Base-by-base conservation (phyloP, 2,113 vertebrate species). In the Tamias sibiricus region DNA sequence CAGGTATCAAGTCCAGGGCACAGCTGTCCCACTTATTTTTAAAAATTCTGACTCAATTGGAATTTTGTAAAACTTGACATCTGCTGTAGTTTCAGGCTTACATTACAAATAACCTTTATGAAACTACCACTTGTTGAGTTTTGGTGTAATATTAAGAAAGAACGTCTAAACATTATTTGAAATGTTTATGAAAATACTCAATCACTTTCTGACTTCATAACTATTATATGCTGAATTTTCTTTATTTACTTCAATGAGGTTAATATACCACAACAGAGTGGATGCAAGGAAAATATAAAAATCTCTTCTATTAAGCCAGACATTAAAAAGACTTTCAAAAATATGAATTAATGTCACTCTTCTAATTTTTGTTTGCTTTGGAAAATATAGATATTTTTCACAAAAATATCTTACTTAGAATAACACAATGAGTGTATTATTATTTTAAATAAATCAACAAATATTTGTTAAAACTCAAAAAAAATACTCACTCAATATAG, bases 291-390 rank as follows among this genome's bases (percentile, higher is more conserved):
- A 94, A n/a, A 32, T 71, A 76, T 20, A 49, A 37, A 14, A 76
- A 68, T 40, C 35, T 91, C 71, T 91, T 82, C 49, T 69, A 49
- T n/a, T 19, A 85, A 91, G 44, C 17, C 24, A 92, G 76, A 72
- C 52, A 47, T 68, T 49, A 95, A 87, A 90, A 66, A 19, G 20
- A 80, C 69, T 37, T 83, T 26, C 20, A 47, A 76, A 86, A 86
- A 6, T 72, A 44, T 8, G 85, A 87, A 91, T 49, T 20, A 68
- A 69, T 20, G n/a, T 49, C 30, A 47, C 37, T 75, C 52, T 91
- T 85, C 49, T 49, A 75, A 35, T 81, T 80, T 54, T 52, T 71
- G 71, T 92, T 88, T 76, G 42, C 74, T 96, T 95, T 75, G 19
- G 30, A 57, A 77, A 90, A 88, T 44, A 59, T 4, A 89, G 57